Base-by-base conservation (phyloP, 2,888 invertebrate genomes). In the Tuberolachnus salignus region DNA sequence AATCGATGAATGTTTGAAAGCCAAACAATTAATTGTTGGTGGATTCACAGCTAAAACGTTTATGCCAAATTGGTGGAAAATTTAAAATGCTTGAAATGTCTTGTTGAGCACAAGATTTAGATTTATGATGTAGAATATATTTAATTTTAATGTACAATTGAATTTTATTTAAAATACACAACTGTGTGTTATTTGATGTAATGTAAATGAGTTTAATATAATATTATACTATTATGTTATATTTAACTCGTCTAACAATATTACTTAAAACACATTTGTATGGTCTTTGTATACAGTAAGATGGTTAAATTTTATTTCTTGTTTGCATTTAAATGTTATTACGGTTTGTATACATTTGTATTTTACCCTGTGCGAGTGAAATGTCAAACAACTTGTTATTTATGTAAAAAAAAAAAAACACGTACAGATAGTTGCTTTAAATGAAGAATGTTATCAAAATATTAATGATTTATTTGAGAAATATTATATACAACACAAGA, bases 1-100 rank as follows among this genome's bases (percentile, higher is more conserved):
- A 84, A 89, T 94, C 53, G 89, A 89, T 81, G 91, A 93, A 84
- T 91, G 91, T 11, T 84, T 93, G 51, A 88, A 88, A 81, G 87
- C 61, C 8, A 21, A 78, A 16, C 11, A 6, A 46, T 69, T 78
- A 16, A 13, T 78, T 34, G 34, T 69, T 42, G 78, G 67, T 21
- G 69, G 69, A 0, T 69, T 67, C 4, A 69, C 16, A 11, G 66
- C 67, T 21, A 78, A 69, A 51, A 78, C 78, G 16, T 78, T 78
- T 59, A 26, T 78, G 34, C 78, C 78, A 1, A 61, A 23, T 51
- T 78, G 78, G 78, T 78, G 78, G 78, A 78, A 78, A 61, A 51
- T 3, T 0, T 78, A 51, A 49, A 69, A 23, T 0, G 6, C 9
- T 19, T 19, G 66, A 23, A n/a, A n/a, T n/a, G 42, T 53, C 3